Base-by-base conservation (phyloP, 64 coral and sea anemone species). In the Catalaphyllia jardinei region DNA sequence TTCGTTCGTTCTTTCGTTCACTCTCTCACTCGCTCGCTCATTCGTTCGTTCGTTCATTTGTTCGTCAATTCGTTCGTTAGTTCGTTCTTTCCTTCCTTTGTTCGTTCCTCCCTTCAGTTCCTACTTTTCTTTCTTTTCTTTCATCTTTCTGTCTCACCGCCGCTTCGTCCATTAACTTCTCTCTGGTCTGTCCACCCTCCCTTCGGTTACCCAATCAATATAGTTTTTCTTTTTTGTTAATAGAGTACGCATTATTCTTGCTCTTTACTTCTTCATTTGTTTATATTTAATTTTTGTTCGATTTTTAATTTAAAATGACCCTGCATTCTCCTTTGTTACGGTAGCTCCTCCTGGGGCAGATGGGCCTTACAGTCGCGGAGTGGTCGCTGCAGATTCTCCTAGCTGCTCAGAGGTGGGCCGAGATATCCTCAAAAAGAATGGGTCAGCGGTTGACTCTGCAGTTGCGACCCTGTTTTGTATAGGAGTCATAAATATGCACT, bases 401-500 rank as follows among this genome's bases (percentile, higher is more conserved):
- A 51, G 24, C 12, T 99, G 96, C 61, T 99, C 96, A 52, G 83
- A 93, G 63, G 83, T 99, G 20, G 96, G 96, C 2, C 69, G 90
- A 8, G 93, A 95, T 49, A 93, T 99, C 25, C 78, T 99, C 28
- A 93, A 93, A 65, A 87, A 89, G 77, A 98, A 98, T 16, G 96
- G 96, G 8, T 93, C 90, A 15, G 96, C 96, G 15, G 94, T 99
- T 63, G 96, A 99, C 72, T 84, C 96, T 29, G 86, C 93, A 18
- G 67, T 99, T 28, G 94, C 96, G 13, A 73, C 80, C 16, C 7
- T 99, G 13, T 90, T 99, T 78, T 99, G 96, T 93, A 74, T 99
- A 60, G 96, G 96, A 11, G 52, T 99, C 64, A 79, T 95, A 57
- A 99, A 99, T 79, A 95, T 99, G 91, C 96, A 99, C 74, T 99